phyloP scores from a whole-genome alignment of 2,113 vertebrate genomes.

The Labeo rohita region DNA sequence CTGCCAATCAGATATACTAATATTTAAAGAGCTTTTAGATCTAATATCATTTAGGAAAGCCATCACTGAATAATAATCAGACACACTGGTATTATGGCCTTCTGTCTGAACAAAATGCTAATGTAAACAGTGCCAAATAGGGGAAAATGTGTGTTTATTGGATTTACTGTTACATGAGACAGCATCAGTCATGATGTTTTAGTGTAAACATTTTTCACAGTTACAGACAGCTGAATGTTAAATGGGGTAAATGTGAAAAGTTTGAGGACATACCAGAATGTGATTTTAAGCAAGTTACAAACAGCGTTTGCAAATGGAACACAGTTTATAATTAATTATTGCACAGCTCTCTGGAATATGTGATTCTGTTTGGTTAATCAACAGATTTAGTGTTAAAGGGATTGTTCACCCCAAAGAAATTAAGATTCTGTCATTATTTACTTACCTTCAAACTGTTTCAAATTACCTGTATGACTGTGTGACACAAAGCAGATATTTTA shows the following conservation, averaged over 20 bases:
- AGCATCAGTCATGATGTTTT: neutral
- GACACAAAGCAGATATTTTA: too few species aligned
- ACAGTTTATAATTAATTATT: neutral
- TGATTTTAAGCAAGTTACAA: neutral
- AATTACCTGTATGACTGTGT: too few species aligned
- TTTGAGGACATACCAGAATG: neutral
- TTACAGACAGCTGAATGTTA: constrained; percentile 17
- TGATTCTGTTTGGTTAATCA: neutral
- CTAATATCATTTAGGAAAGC: neutral
- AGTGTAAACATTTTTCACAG: neutral
- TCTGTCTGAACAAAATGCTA: neutral
- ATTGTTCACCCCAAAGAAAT: too few species aligned
- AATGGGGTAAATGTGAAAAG: constrained; percentile 3
- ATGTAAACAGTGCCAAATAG: neutral
- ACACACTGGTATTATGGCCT: neutral
- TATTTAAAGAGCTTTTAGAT: neutral
- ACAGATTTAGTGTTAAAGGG: neutral
- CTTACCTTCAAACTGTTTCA: too few species aligned
- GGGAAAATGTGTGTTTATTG: neutral
- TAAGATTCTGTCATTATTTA: neutral
- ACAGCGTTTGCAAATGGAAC: neutral
- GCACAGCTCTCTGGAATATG: neutral
- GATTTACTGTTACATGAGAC: neutral
- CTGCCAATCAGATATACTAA: neutral
- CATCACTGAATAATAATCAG: neutral